A percentile compares a stretch with the other conserved stretches of the same genome.
These are phyloP conservation scores for Pyrgilauda ruficollis DNA, from an alignment of 2,113 vertebrate species.

Conservation along the genomic window DNA sequence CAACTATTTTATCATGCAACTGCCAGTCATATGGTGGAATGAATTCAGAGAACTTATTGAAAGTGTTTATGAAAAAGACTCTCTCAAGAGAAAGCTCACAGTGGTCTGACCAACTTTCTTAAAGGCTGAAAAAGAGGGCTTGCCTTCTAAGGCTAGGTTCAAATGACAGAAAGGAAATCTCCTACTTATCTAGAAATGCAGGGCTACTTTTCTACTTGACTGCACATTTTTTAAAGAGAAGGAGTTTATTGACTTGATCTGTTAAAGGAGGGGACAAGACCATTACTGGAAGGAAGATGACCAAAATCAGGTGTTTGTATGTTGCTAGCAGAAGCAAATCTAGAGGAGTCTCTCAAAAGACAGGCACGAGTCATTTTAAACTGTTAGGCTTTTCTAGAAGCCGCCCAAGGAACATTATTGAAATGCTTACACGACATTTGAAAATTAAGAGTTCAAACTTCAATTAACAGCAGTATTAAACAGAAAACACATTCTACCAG, in stretches of 20 bases:
- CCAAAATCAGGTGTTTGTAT: not conserved
- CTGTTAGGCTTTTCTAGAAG: not conserved
- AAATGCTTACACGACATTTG: not conserved
- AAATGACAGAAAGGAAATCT: not conserved
- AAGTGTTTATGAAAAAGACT: not conserved
- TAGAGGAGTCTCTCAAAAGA: not conserved
- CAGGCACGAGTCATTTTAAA: not conserved
- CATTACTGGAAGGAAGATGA: not conserved
- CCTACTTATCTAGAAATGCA: not conserved
- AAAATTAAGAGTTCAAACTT: not conserved
- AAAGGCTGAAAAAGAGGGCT: not conserved
- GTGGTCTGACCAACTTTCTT: not conserved
- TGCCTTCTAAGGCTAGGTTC: not conserved
- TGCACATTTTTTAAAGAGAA: not conserved
- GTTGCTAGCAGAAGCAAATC: not conserved
- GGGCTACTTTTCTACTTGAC: not conserved
- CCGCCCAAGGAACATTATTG: not conserved
- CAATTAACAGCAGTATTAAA: not conserved
- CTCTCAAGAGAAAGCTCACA: not conserved
- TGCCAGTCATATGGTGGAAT: not conserved
- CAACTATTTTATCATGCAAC: not conserved
- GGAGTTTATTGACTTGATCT: not conserved
- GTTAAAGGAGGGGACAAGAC: not conserved
- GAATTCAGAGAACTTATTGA: not conserved
- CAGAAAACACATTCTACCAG: not conserved